A percentile compares a stretch with the other conserved stretches of the same genome.
These are phyloP conservation scores for Pardosa pseudoannulata DNA, from an alignment of 2,888 invertebrate species.

Conservation along the genomic window DNA sequence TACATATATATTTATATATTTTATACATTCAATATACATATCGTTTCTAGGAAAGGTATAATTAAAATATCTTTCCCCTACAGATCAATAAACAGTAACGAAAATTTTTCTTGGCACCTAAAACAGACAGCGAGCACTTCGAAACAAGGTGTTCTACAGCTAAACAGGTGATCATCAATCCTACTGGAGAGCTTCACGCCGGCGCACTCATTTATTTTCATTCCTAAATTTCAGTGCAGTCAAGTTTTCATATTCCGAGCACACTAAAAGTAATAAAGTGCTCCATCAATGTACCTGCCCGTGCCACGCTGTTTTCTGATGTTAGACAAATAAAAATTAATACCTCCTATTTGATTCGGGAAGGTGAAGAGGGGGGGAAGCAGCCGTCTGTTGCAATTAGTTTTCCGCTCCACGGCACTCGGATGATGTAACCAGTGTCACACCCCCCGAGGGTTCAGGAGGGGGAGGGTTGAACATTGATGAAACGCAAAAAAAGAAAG, in stretches of 20 bases:
- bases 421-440: conserved; percentile 29
- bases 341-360: conserved; percentile 5
- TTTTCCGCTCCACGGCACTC: conserved; percentile 50
- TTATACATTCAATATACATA: too few species aligned
- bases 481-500: not conserved
- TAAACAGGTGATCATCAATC: too few species aligned
- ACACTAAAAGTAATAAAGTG: not conserved
- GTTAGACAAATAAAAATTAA: conserved; percentile 66
- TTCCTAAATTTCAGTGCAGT: not conserved
- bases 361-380: not conserved
- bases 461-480: not conserved
- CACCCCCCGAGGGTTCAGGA: conserved; percentile 7
- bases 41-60: too few species aligned
- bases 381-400: conserved; percentile 45
- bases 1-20: too few species aligned
- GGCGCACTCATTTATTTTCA: not conserved
- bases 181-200: too few species aligned
- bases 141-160: too few species aligned
- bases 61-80: too few species aligned
- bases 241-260: not conserved
- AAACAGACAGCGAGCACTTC: too few species aligned
- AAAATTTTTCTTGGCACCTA: too few species aligned
- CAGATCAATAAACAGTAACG: too few species aligned
- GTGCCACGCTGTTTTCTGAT: conserved; percentile 5
- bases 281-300: conserved; percentile 6